Conservation (phyloP, 2,888 invertebrate species). For the Cheilosia impressa region DNA sequence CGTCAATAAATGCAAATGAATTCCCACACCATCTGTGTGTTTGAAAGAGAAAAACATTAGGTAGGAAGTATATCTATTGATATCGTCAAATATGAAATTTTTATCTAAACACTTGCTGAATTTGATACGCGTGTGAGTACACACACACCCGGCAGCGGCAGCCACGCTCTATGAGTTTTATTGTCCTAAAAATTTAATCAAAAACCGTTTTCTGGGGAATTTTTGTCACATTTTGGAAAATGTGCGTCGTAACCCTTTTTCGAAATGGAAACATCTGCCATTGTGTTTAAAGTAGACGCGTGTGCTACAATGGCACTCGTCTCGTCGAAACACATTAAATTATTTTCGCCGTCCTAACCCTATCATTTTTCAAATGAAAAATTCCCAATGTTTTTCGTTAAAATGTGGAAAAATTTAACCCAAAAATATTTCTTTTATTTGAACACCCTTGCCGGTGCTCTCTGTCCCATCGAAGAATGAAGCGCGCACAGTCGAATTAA, state of each 20-base stretch:
- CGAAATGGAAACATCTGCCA: conserved; percentile 59
- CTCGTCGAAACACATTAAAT: conserved; percentile 44
- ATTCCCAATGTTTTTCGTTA: conserved; percentile 78
- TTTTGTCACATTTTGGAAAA: conserved; percentile 45
- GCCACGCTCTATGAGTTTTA: not conserved
- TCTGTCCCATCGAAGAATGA: conserved; percentile 57
- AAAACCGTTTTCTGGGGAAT: conserved; percentile 23
- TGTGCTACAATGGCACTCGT: conserved; percentile 43
- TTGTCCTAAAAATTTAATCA: conserved; percentile 30
- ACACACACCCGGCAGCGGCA: conserved; percentile 11
- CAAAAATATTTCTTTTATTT: conserved; percentile 70
- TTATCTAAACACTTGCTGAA: conserved; percentile 43
- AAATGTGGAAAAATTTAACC: conserved; percentile 78
- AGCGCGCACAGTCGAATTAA: conserved; percentile 36
- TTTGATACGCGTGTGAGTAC: conserved; percentile 41
- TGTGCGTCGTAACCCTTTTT: conserved; percentile 59
- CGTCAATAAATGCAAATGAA: conserved; percentile 52
- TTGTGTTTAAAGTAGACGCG: conserved; percentile 62
- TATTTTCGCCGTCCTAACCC: conserved; percentile 48
- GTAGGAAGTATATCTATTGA: not conserved
- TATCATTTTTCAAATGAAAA: conserved; percentile 76
- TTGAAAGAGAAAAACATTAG: not conserved
- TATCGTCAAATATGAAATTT: conserved; percentile 42
- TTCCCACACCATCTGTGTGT: conserved; percentile 20
- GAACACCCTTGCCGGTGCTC: conserved; percentile 15